Percentiles rank a stretch among this genome's conserved stretches.
Conservation (phyloP, 2,113 vertebrate species). For the Melierax canorus region DNA sequence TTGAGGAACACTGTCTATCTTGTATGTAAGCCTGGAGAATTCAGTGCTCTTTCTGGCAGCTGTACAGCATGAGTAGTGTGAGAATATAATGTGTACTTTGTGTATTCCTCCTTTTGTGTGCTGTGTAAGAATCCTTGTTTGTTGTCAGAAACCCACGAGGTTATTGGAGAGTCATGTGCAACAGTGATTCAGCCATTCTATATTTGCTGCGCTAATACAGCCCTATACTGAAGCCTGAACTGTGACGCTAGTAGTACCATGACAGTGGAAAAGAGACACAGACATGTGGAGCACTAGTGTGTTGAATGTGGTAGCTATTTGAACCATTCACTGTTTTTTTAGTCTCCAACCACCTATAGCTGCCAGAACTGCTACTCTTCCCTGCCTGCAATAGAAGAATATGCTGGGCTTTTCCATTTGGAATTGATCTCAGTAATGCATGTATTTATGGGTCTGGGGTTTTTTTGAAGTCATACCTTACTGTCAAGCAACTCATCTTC, state of each 20-base stretch:
- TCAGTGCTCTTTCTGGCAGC: neutral
- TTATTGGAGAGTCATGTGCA: neutral
- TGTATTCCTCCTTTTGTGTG: neutral
- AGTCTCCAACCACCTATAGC: neutral
- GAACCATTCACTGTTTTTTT: neutral
- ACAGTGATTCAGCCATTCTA: neutral
- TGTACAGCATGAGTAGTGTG: neutral
- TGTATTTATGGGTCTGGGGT: neutral
- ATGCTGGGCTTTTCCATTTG: neutral
- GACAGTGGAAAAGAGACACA: neutral
- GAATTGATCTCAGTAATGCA: neutral
- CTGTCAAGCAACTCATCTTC: neutral
- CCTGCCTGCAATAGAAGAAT: neutral
- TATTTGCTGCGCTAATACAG: neutral
- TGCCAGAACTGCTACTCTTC: neutral
- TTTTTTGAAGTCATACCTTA: neutral
- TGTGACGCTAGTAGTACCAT: neutral
- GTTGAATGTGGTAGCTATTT: neutral
- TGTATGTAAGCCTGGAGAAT: neutral
- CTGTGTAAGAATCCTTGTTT: neutral
- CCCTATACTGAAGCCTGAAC: neutral
- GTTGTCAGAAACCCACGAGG: neutral
- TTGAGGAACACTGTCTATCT: neutral
- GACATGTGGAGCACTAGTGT: neutral
- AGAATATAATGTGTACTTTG: neutral